Evolutionary conservation across 2,888 invertebrate species (phyloP).

Genomic region (Leptopilina myrica): DNA sequence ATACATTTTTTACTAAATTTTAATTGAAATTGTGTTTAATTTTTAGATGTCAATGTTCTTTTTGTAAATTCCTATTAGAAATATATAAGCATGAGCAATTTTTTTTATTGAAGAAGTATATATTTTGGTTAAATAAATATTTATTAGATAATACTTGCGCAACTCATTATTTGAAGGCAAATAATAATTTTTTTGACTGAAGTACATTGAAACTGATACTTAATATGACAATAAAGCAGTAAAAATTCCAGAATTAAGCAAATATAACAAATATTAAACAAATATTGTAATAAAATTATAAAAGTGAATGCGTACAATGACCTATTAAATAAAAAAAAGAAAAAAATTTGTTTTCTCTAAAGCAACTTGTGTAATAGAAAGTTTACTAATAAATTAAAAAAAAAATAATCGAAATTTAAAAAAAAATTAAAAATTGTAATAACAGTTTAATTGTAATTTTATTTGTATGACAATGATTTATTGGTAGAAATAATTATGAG

Average conservation of each 20-base stretch:
- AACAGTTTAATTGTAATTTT: no score
- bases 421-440: no score
- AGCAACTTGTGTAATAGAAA: not conserved
- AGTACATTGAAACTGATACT: not conserved
- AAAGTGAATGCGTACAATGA: conserved; percentile 21
- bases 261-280: not conserved
- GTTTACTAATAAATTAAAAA: no score
- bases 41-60: no score
- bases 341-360: not conserved
- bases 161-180: not conserved
- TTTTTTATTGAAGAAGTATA: not conserved
- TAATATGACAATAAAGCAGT: conserved; percentile 30
- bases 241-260: conserved; percentile 2
- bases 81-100: not conserved
- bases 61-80: no score
- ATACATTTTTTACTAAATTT: not conserved
- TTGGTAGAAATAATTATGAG: no score
- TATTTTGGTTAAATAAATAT: not conserved
- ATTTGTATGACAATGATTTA: no score
- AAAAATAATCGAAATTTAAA: no score
- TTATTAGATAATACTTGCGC: not conserved
- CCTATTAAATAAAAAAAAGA: not conserved
- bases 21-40: not conserved
- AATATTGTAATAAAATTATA: conserved; percentile 27
- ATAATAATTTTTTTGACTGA: not conserved